phyloP scores from a whole-genome alignment of 1,140 invertebrate genomes.

The Nebria ingens region DNA sequence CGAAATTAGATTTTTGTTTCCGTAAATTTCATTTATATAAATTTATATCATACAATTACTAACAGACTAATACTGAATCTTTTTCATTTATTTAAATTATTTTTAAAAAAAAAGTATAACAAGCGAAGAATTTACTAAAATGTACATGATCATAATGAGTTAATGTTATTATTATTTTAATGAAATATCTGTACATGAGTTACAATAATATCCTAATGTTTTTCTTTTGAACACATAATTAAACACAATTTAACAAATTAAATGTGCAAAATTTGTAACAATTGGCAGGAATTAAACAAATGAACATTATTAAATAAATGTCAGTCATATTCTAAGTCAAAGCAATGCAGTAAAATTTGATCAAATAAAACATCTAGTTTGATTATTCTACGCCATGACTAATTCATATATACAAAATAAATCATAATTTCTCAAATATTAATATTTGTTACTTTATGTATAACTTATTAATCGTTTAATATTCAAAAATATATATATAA shows the following conservation, averaged over 20 bases:
- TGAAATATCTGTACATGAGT: conserved; percentile 1
- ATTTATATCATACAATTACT: conserved; percentile 7
- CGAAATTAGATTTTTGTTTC: too few species aligned
- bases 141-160: background rate
- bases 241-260: background rate
- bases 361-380: too few species aligned
- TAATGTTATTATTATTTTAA: background rate
- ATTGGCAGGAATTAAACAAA: conserved; percentile 3
- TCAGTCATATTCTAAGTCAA: background rate
- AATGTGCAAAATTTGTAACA: background rate
- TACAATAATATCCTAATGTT: background rate
- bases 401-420: too few species aligned
- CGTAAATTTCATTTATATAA: background rate
- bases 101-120: too few species aligned
- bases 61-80: conserved; percentile 6
- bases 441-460: too few species aligned
- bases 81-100: too few species aligned
- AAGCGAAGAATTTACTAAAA: background rate
- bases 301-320: background rate
- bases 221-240: background rate
- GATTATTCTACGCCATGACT: too few species aligned
- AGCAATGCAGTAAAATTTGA: too few species aligned
- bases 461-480: too few species aligned
- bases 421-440: too few species aligned
- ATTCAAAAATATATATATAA: too few species aligned